These are phyloP conservation scores for Paralichthys olivaceus DNA, from an alignment of 2,113 vertebrate species.

Conservation along the genomic window DNA sequence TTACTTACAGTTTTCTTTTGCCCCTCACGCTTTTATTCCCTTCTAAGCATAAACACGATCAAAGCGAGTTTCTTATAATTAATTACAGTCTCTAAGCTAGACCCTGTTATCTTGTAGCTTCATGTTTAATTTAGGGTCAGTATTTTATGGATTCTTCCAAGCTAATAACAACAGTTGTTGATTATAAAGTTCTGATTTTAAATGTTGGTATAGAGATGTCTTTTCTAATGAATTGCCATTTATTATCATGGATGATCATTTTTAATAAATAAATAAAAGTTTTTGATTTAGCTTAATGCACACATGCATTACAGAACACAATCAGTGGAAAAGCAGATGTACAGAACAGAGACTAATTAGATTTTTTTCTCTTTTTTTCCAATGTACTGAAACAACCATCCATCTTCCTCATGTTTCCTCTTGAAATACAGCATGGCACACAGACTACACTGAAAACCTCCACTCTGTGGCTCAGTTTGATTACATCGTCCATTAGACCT, in stretches of 20 bases:
- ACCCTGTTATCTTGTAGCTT: constrained; percentile 28
- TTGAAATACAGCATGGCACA: constrained; percentile 18
- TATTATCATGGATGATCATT: background rate
- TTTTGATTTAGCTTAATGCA: background rate
- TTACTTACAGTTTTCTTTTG: constrained; percentile 41
- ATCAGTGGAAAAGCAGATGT: background rate
- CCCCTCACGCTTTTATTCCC: constrained; percentile 57
- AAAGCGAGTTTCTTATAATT: constrained; percentile 62
- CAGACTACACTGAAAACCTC: constrained; percentile 12
- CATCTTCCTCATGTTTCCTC: background rate
- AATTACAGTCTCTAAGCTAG: constrained; percentile 52
- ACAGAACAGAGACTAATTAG: constrained; percentile 10
- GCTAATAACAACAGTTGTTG: constrained; percentile 30
- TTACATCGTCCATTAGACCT: constrained; percentile 46
- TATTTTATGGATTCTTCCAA: constrained; percentile 35
- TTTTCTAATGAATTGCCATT: background rate
- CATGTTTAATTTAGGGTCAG: constrained; percentile 56
- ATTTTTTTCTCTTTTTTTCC: constrained; percentile 17
- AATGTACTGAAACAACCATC: constrained; percentile 24
- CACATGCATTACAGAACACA: background rate
- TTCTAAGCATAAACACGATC: constrained; percentile 63
- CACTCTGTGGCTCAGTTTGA: constrained; percentile 41
- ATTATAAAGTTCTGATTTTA: constrained; percentile 14
- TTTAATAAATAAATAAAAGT: background rate
- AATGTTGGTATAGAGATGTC: background rate